Percentiles rank a stretch among this genome's conserved stretches.
Conservation (phyloP, 2,797 vertebrate genomes). For the Falco concolor region DNA sequence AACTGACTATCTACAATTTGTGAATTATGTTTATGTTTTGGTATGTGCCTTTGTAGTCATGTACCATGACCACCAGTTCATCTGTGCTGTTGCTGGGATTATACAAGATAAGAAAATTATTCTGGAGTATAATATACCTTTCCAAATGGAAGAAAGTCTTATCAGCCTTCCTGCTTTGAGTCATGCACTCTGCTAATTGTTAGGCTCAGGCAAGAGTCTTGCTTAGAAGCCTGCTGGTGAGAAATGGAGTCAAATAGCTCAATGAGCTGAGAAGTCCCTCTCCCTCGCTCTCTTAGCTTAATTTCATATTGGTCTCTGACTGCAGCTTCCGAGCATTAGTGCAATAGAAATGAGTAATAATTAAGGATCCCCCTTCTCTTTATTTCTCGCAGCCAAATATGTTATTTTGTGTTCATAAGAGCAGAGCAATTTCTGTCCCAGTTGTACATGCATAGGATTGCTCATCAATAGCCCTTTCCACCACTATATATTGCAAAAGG, state of each 20-base stretch:
- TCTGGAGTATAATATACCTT: neutral
- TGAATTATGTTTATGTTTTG: neutral
- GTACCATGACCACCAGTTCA: neutral
- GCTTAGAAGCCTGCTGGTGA: neutral
- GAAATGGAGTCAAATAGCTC: neutral
- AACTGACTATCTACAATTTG: neutral
- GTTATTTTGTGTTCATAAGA: neutral
- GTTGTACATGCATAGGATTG: neutral
- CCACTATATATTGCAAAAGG: neutral
- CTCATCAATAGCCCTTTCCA: neutral
- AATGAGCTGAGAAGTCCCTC: neutral
- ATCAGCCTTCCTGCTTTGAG: neutral
- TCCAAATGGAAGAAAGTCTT: neutral
- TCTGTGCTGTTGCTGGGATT: neutral
- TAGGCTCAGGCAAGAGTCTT: neutral
- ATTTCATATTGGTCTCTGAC: neutral
- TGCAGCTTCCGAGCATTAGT: neutral
- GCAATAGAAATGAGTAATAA: neutral
- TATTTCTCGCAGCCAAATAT: neutral
- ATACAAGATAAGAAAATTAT: neutral
- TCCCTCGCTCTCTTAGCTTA: neutral
- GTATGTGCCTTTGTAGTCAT: neutral
- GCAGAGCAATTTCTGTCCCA: neutral
- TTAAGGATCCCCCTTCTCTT: neutral
- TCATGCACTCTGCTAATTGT: neutral